Evolutionary conservation across 2,888 invertebrate species (phyloP).

Genomic region (Xestobium rufovillosum): DNA sequence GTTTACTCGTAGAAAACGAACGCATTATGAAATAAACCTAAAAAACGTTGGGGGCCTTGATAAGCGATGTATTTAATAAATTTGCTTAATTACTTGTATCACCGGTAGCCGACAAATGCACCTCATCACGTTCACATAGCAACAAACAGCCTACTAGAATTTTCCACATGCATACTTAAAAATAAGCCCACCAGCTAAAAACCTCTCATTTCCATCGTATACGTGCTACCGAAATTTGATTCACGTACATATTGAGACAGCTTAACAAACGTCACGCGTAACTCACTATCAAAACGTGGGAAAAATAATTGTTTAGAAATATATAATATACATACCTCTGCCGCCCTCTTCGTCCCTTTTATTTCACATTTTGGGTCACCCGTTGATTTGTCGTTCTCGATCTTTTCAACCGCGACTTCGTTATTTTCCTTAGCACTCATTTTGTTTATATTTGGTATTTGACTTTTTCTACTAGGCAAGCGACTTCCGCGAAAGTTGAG

Average conservation of each 20-base stretch:
- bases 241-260: too few relatives aligned
- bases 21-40: slow-evolving; percentile 3
- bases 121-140: slow-evolving; percentile 33
- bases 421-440: slow-evolving; percentile 82
- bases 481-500: slow-evolving; percentile 53
- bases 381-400: slow-evolving; percentile 67
- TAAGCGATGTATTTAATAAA: too few relatives aligned
- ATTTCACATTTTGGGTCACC: slow-evolving; percentile 71
- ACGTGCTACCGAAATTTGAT: too few relatives aligned
- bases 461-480: slow-evolving; percentile 34
- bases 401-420: slow-evolving; percentile 80
- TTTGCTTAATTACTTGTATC: too few relatives aligned
- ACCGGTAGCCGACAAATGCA: too few relatives aligned
- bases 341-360: slow-evolving; percentile 82
- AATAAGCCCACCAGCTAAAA: too few relatives aligned
- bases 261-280: too few relatives aligned
- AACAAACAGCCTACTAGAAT: slow-evolving; percentile 35
- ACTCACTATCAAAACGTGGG: too few relatives aligned
- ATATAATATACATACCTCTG: slow-evolving; percentile 62
- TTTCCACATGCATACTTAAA: too few relatives aligned
- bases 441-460: slow-evolving; percentile 41
- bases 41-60: too few relatives aligned
- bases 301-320: too few relatives aligned
- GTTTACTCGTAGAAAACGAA: slow-evolving; percentile 27
- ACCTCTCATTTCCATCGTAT: too few relatives aligned